Evolutionary conservation across 2,888 invertebrate genomes (phyloP).

Genomic region (Cantharis nigra): DNA sequence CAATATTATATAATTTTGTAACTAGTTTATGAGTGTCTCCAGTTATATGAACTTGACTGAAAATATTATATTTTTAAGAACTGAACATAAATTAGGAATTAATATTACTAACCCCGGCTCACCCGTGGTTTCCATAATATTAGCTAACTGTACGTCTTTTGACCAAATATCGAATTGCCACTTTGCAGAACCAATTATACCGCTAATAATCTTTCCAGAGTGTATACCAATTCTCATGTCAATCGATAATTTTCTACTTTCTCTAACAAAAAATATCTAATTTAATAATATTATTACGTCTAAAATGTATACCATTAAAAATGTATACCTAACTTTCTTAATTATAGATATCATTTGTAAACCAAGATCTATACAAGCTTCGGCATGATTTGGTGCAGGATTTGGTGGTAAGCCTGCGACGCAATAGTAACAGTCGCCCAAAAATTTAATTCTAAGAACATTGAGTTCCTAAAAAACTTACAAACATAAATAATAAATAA

Average conservation of each 20-base stretch:
- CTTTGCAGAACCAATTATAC: constrained; percentile 88
- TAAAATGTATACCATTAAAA: background rate
- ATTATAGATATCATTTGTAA: constrained; percentile 93
- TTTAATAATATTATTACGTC: background rate
- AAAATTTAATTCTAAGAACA: constrained; percentile 85
- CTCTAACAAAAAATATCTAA: constrained; percentile 56
- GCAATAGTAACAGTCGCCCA: constrained; percentile 94
- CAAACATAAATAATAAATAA: background rate
- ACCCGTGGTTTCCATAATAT: constrained; percentile 93
- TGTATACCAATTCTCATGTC: constrained; percentile 97
- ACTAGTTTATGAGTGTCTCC: constrained; percentile 75
- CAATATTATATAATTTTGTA: constrained; percentile 72
- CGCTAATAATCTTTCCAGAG: constrained; percentile 88
- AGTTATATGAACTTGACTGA: constrained; percentile 83
- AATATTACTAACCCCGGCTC: constrained; percentile 71
- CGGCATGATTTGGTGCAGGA: constrained; percentile 79
- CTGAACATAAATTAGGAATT: too few species aligned
- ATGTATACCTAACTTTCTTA: constrained; percentile 70
- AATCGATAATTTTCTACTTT: constrained; percentile 79
- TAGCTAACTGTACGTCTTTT: constrained; percentile 91
- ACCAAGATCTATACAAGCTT: constrained; percentile 87
- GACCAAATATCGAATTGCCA: constrained; percentile 98
- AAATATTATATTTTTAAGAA: constrained; percentile 28
- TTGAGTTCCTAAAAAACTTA: constrained; percentile 65
- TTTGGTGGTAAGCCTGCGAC: constrained; percentile 79